phyloP scores from a whole-genome alignment of 2,888 invertebrate species.

The Ptilodon capucinus region DNA sequence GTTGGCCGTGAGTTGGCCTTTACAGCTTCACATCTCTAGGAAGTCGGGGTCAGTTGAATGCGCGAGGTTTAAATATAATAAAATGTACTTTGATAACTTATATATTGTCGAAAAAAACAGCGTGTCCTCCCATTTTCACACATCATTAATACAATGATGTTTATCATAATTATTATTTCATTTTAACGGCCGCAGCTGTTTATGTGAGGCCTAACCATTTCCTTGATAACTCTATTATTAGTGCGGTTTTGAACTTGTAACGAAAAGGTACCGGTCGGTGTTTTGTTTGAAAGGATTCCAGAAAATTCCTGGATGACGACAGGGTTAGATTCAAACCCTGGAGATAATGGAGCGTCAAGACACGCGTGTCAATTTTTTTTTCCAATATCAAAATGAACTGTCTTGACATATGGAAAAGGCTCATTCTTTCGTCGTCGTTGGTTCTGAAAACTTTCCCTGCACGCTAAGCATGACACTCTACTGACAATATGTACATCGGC shows the following conservation, averaged over 20 bases:
- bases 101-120: slow-evolving; percentile 15
- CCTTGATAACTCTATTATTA: slow-evolving; percentile 2
- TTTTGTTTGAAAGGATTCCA: slow-evolving; percentile 1
- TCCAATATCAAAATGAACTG: too few species aligned
- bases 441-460: too few species aligned
- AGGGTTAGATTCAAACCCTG: background rate
- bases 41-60: background rate
- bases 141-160: slow-evolving; percentile 13
- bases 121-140: slow-evolving; percentile 7
- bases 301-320: background rate
- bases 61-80: background rate
- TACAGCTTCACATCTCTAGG: background rate
- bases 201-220: slow-evolving; percentile 9
- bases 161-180: slow-evolving; percentile 17
- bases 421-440: too few species aligned
- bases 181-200: background rate
- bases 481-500: too few species aligned
- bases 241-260: slow-evolving; percentile 1
- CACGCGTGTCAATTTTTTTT: too few species aligned
- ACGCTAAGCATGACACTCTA: too few species aligned
- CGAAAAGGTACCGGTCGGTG: background rate
- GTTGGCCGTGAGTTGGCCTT: too few species aligned
- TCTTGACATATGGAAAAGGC: too few species aligned
- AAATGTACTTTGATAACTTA: slow-evolving; percentile 12
- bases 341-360: background rate